phyloP scores from a whole-genome alignment of 2,113 vertebrate genomes.

The Otocyon megalotis region DNA sequence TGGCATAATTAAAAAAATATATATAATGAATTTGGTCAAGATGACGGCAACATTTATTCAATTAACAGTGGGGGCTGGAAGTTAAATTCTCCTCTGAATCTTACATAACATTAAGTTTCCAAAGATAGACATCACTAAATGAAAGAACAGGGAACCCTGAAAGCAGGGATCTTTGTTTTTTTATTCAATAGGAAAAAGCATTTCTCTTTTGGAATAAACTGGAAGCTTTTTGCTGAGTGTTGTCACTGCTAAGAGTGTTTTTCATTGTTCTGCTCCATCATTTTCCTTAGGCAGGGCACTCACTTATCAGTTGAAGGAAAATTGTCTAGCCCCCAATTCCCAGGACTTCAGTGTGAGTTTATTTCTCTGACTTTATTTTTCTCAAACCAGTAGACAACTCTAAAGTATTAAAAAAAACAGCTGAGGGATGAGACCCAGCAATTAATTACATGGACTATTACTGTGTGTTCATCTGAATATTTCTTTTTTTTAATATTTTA shows the following conservation, averaged over 20 bases:
- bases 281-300: background rate
- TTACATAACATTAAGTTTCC: background rate
- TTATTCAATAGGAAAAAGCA: background rate
- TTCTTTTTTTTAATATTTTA: too few species aligned
- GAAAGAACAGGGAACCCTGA: background rate
- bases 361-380: background rate
- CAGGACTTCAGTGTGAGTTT: background rate
- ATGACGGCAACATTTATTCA: background rate
- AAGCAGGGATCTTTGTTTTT: background rate
- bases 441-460: background rate
- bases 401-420: background rate
- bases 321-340: background rate
- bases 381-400: background rate
- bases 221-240: background rate
- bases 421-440: background rate
- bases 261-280: background rate
- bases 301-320: slow-evolving; percentile 56
- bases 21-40: background rate
- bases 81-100: slow-evolving; percentile 31
- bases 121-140: background rate
- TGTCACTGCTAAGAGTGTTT: background rate
- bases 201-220: background rate
- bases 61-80: background rate
- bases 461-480: background rate
- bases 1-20: background rate